Evolutionary conservation across 2,888 invertebrate genomes (phyloP).

Genomic region (Eucera pruinosa): DNA sequence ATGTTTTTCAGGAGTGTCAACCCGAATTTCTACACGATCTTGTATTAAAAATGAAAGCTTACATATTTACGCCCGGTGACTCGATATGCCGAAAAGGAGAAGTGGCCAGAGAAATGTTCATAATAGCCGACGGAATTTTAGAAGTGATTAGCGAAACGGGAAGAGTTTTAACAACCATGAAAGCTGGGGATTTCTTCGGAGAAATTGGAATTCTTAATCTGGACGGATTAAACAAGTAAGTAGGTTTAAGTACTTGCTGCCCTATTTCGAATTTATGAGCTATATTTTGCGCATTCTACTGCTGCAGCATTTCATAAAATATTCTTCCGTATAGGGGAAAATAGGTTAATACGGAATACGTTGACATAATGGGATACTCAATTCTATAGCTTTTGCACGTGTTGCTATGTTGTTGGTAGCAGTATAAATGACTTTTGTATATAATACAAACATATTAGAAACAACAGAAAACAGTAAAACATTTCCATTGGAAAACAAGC

Average conservation of each 20-base stretch:
- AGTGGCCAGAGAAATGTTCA: conserved; percentile 98
- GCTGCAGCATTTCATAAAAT: neutral
- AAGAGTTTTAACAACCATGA: conserved; percentile 97
- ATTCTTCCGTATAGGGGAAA: no score
- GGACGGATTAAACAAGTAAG: conserved; percentile 97
- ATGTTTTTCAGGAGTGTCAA: conserved; percentile 97
- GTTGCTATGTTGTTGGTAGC: no score
- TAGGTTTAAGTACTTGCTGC: conserved; percentile 34
- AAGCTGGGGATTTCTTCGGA: conserved; percentile 98
- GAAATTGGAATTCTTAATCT: conserved; percentile 98
- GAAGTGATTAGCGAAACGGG: conserved; percentile 98
- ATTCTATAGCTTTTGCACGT: no score
- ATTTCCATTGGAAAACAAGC: no score
- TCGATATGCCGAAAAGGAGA: conserved; percentile 98
- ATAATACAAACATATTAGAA: no score
- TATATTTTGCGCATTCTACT: neutral
- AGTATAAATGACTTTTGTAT: no score
- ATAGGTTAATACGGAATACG: no score
- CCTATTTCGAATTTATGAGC: neutral
- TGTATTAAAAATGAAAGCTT: conserved; percentile 98
- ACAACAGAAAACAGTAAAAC: no score
- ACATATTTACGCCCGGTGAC: conserved; percentile 98
- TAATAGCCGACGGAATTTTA: conserved; percentile 98
- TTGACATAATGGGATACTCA: no score
- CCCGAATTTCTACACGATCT: conserved; percentile 98